Evolutionary conservation across 64 coral and sea anemone genomes (phyloP).

Genomic region (Acropora tenuis): DNA sequence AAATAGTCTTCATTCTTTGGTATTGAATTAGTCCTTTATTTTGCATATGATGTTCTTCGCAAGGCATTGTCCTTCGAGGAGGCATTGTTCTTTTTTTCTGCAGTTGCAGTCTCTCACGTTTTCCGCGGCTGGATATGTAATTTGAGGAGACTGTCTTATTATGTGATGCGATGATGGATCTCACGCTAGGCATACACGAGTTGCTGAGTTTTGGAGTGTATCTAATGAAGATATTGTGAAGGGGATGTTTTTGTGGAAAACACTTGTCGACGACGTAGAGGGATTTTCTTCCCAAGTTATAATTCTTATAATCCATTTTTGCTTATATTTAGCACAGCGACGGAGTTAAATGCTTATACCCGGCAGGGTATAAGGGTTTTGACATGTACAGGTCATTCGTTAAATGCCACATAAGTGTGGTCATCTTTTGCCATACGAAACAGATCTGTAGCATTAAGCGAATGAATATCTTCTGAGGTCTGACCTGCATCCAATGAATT

Average conservation of each 20-base stretch:
- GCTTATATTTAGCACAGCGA: too few relatives aligned
- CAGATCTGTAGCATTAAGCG: too few relatives aligned
- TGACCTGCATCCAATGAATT: too few relatives aligned
- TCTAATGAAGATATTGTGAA: conserved; percentile 74
- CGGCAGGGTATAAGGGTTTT: too few relatives aligned
- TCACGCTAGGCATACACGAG: conserved; percentile 58
- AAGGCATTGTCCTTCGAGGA: conserved; percentile 70
- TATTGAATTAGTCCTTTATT: too few relatives aligned
- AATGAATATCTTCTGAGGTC: too few relatives aligned
- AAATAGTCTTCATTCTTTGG: too few relatives aligned
- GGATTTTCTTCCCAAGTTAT: conserved; percentile 53
- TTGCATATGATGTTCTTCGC: neutral
- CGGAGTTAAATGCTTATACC: too few relatives aligned
- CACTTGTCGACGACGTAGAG: conserved; percentile 58
- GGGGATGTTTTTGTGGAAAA: conserved; percentile 52
- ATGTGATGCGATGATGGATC: conserved; percentile 60
- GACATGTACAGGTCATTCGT: too few relatives aligned
- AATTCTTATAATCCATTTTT: too few relatives aligned
- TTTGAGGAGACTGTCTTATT: conserved; percentile 54
- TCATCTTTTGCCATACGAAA: too few relatives aligned
- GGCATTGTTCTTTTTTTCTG: conserved; percentile 66
- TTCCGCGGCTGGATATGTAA: neutral
- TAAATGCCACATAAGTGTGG: too few relatives aligned
- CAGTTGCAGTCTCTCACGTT: conserved; percentile 57
- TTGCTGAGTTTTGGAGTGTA: conserved; percentile 57